phyloP scores from a whole-genome alignment of 2,113 vertebrate genomes.

The Amazona vittata region DNA sequence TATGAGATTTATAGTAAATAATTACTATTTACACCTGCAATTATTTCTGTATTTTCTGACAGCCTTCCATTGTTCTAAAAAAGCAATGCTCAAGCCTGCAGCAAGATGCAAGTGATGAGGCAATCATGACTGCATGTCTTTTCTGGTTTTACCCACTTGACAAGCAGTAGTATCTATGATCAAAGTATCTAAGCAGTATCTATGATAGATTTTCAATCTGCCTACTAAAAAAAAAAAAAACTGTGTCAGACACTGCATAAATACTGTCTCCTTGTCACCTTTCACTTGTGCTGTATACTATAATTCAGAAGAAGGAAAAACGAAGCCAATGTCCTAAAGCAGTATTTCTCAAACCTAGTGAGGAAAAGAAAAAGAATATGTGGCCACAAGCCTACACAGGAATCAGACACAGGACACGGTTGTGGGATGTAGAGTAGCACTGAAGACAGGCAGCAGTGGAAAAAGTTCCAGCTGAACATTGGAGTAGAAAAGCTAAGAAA shows the following conservation, averaged over 20 bases:
- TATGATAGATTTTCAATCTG: background rate
- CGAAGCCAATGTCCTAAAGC: background rate
- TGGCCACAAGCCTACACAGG: rapidly evolving
- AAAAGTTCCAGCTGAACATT: background rate
- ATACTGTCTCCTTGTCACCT: background rate
- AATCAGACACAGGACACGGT: rapidly evolving
- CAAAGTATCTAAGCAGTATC: background rate
- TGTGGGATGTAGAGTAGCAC: background rate
- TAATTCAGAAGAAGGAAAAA: background rate
- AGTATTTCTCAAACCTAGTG: background rate
- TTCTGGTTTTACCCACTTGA: background rate
- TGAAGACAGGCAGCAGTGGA: background rate
- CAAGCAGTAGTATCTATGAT: background rate
- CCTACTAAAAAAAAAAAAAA: background rate
- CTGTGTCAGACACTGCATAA: background rate
- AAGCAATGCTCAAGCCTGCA: background rate
- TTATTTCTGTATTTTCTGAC: background rate
- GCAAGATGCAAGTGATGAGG: background rate
- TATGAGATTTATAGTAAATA: background rate
- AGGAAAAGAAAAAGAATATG: background rate
- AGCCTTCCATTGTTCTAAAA: background rate
- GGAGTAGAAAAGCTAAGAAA: background rate
- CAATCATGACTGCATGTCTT: background rate
- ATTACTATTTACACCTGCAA: background rate
- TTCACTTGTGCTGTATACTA: background rate